These are phyloP conservation scores for Lordiphosa andalusiaca DNA, from an alignment of 2,888 invertebrate genomes.

Conservation along the genomic window DNA sequence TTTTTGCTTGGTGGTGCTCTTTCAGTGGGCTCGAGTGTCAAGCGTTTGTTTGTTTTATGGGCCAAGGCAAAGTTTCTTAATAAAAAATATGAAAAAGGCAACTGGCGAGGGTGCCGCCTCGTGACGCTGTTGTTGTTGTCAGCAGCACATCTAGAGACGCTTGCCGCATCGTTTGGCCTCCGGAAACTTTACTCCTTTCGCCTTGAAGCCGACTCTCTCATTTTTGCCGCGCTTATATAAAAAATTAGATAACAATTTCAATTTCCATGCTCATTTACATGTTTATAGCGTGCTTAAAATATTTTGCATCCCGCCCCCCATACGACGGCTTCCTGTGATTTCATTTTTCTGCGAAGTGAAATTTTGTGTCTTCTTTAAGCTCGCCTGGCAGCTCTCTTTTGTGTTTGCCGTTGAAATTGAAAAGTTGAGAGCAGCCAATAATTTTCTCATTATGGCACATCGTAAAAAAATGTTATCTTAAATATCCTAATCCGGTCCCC, in stretches of 20 bases:
- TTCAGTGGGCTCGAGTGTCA: constrained; percentile 52
- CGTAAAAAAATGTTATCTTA: constrained; percentile 54
- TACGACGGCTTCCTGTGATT: constrained; percentile 45
- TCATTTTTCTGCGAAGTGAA: constrained; percentile 31
- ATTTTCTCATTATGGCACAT: constrained; percentile 58
- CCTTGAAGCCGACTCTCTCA: constrained; percentile 7
- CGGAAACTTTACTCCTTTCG: constrained; percentile 64
- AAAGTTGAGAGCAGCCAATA: constrained; percentile 63
- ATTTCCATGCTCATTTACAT: constrained; percentile 78
- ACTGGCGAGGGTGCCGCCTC: constrained; percentile 32
- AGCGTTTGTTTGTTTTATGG: constrained; percentile 65
- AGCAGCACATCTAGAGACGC: not conserved
- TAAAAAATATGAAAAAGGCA: constrained; percentile 63
- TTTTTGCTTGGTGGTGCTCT: constrained; percentile 6
- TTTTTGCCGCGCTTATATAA: constrained; percentile 63
- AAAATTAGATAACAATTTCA: constrained; percentile 78
- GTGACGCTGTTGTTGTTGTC: constrained; percentile 13
- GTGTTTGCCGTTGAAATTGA: constrained; percentile 45
- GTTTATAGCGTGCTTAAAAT: constrained; percentile 75
- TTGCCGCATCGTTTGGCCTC: constrained; percentile 13
- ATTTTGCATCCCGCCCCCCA: constrained; percentile 38
- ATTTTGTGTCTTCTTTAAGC: constrained; percentile 67
- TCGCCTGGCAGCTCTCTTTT: constrained; percentile 12
- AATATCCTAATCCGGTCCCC: constrained; percentile 37
- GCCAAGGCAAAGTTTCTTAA: constrained; percentile 58